Conservation (phyloP, 1,140 invertebrate genomes). For the Steinernema khuongi region DNA sequence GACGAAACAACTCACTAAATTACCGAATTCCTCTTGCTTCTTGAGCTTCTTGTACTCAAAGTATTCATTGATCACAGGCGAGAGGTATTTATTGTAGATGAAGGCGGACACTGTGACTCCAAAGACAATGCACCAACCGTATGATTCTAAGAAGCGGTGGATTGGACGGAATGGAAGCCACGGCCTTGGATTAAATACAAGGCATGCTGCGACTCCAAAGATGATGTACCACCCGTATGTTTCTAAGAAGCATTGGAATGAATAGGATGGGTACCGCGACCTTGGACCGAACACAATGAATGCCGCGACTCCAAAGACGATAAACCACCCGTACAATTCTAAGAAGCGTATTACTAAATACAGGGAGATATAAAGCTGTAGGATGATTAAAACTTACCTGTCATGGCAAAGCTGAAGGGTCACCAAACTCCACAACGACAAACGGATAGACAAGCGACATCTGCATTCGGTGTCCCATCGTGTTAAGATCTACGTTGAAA, state of each 20-base stretch:
- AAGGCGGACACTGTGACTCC: background rate
- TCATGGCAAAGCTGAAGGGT: too few species aligned
- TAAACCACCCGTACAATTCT: background rate
- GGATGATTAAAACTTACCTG: too few species aligned
- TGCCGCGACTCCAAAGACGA: background rate
- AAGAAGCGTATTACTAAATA: background rate
- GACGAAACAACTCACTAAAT: too few species aligned
- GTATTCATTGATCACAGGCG: background rate
- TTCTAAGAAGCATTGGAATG: background rate
- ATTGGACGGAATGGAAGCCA: background rate
- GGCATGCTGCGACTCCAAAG: background rate
- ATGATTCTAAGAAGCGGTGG: background rate
- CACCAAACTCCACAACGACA: too few species aligned
- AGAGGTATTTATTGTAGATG: background rate
- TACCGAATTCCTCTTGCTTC: slow-evolving; percentile 1
- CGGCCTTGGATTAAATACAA: background rate
- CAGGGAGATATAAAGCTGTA: too few species aligned
- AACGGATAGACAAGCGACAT: too few species aligned
- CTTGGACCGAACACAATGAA: too few species aligned
- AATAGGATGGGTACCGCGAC: too few species aligned
- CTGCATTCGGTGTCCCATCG: too few species aligned
- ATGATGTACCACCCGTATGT: background rate
- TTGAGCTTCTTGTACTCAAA: background rate
- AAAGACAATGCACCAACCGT: slow-evolving; percentile 6
- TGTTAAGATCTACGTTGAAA: too few species aligned